phyloP scores from a whole-genome alignment of 2,797 vertebrate genomes.

The Cyprinodon diabolis region DNA sequence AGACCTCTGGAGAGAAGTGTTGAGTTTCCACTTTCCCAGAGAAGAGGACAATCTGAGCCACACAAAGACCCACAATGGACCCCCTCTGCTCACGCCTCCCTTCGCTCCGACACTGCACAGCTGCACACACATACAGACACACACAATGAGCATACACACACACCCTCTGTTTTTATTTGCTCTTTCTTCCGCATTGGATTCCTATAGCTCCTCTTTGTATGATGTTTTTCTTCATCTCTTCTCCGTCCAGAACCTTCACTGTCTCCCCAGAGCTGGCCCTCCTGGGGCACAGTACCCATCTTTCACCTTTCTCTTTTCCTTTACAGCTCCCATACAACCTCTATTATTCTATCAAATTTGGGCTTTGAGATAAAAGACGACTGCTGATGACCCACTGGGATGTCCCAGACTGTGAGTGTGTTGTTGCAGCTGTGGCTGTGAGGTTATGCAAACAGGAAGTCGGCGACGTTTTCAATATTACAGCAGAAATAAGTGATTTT shows the following conservation, averaged over 20 bases:
- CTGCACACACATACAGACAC: constrained; percentile 51
- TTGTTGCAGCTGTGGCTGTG: constrained; percentile 22
- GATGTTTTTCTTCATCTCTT: constrained; percentile 1
- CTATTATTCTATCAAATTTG: constrained; percentile 7
- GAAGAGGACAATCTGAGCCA: constrained; percentile 82
- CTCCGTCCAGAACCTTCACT: constrained; percentile 1
- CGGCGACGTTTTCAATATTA: constrained; percentile 10
- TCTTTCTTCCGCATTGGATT: constrained; percentile 12
- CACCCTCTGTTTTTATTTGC: constrained; percentile 23
- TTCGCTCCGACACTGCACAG: constrained; percentile 53
- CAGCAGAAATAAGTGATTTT: constrained; percentile 8
- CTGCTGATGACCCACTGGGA: constrained; percentile 9
- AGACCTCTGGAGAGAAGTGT: constrained; percentile 81
- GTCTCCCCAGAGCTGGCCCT: neutral
- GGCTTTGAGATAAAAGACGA: constrained; percentile 14
- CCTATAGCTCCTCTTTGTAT: neutral
- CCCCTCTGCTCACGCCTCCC: constrained; percentile 74
- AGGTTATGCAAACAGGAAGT: constrained; percentile 24
- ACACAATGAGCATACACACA: constrained; percentile 25
- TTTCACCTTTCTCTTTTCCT: constrained; percentile 2
- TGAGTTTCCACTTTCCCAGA: constrained; percentile 85
- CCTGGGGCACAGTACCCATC: neutral
- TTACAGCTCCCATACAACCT: constrained; percentile 1
- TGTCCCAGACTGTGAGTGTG: constrained; percentile 13
- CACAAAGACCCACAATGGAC: constrained; percentile 79